Evolutionary conservation across 1,140 invertebrate genomes (phyloP), one percentile per base, ranked within the genome.

Genomic region (Papilio glaucus): DNA sequence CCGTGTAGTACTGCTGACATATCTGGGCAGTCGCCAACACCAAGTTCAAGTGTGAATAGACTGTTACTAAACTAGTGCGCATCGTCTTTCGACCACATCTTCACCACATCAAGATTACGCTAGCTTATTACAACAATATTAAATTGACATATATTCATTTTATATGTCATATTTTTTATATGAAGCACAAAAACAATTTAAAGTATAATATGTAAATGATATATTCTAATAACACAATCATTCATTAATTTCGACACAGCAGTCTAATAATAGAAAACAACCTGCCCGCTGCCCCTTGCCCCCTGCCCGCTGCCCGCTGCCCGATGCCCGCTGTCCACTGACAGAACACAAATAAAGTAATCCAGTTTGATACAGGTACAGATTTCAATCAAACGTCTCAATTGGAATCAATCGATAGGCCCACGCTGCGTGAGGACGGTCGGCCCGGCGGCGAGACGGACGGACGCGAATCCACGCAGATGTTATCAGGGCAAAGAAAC

Each of bases 361-460:
- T 67, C 63, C 38, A 21, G 63, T 41, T 67, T 67, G 63, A 67
- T 67, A 67, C 63, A 41, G 63, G 63, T 67, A 67, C 63, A 26
- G 63, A 39, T 67, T 42, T 39, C 63, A 67, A 67, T 67, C 63
- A 42, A 67, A 67, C 38, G 38, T 67, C 63, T 67, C 63, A 67
- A 67, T 67, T 67, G 63, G 38, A 42, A 67, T 67, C 63, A 67
- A 67, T 67, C 63, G 63, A 67, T 67, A 26, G 63, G 15, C 38
- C n/a, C 63, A 67, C 63, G 63, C 63, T 39, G 63, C 63, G 63
- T 67, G 63, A 67, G 38, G 63, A 67, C 37, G 63, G 63, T 67
- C 37, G 3, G 63, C 15, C n/a, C 57, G 15, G 6, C 45, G 45
- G 45, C 15, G 45, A 21, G 45, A 45, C 15, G 26, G 61, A 38